Base-by-base conservation (phyloP, 1,140 invertebrate species). In the Drosophila pallidifrons region DNA sequence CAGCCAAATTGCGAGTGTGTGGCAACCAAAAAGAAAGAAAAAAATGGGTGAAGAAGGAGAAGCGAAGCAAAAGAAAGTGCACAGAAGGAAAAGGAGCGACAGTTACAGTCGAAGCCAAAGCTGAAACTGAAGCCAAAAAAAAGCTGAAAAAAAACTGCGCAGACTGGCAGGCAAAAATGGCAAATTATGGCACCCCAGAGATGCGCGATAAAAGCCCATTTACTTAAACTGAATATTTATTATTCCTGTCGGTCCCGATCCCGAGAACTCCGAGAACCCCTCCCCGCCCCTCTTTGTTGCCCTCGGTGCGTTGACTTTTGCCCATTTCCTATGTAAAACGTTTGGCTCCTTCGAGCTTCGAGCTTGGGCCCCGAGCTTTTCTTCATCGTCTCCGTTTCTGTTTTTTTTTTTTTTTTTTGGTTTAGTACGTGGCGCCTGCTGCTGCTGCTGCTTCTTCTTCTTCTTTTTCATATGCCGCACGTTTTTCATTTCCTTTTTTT, bases 151-250 rank as follows among this genome's bases (percentile, higher is more conserved):
- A 46, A 38, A 20, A 20, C 20, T 20, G 75, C 77, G 77, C 77
- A 78, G 83, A 83, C 80, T 77, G 80, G 77, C 58, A 64, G 83
- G 85, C 83, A 88, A 83, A 88, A 88, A 88, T 88, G 85, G 85
- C 85, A 88, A 88, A 88, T 88, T 88, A 88, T 88, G 85, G 85
- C 85, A 88, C 85, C 85, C 85, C 74, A 85, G 85, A 88, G 85
- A 88, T 89, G 85, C 81, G 81, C 85, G 85, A 88, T 88, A 89
- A 88, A 88, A 88, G 85, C 85, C 85, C 85, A 88, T 89, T 88
- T 89, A 88, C 85, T 88, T 88, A 88, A 88, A 88, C 85, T 89
- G 85, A 89, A 88, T 89, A 88, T 88, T 88, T 88, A 89, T 88
- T 88, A 87, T 87, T 87, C 83, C 83, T 88, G 80, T 87, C 83